Evolutionary conservation across 2,113 vertebrate species (phyloP).

Genomic region (Anser cygnoides): DNA sequence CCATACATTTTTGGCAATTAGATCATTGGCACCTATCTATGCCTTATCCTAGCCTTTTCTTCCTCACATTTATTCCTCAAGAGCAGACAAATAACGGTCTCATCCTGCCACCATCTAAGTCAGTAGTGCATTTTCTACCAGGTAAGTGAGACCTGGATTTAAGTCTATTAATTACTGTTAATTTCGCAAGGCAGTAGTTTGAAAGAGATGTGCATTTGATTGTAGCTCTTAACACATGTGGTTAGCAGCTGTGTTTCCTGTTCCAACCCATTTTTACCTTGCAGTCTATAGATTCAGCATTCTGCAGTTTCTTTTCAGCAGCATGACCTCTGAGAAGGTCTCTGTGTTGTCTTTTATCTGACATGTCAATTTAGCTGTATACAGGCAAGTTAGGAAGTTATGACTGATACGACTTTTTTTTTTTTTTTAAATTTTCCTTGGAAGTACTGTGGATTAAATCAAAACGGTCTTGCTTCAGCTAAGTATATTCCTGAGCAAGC

Average conservation of each 20-base stretch:
- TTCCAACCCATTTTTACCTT: neutral
- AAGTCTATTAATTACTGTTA: neutral
- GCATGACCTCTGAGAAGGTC: neutral
- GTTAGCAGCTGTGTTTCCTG: neutral
- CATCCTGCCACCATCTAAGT: neutral
- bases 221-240: neutral
- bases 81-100: neutral
- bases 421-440: neutral
- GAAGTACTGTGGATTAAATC: neutral
- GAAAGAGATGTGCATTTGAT: neutral
- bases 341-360: neutral
- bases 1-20: neutral
- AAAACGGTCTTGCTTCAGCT: neutral
- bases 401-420: neutral
- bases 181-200: neutral
- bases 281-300: neutral
- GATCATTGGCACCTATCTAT: neutral
- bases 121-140: neutral
- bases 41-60: neutral
- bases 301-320: neutral
- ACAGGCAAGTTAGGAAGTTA: neutral
- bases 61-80: neutral
- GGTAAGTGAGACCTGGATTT: neutral
- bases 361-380: neutral
- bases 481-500: neutral